Conservation (phyloP, 2,888 invertebrate species). For the Latrodectus elegans region DNA sequence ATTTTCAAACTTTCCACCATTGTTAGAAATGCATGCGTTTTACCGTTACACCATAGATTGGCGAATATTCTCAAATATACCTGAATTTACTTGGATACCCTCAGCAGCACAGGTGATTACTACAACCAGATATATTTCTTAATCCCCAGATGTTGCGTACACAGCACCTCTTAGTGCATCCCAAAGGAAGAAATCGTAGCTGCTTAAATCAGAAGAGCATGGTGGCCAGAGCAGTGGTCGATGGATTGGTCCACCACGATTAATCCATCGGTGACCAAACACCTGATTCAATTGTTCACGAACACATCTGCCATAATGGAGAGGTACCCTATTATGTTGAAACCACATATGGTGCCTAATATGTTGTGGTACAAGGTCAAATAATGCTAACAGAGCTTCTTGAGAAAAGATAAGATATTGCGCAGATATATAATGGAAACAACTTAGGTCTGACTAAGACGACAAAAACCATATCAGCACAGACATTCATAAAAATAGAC, state of each 20-base stretch:
- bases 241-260: not conserved
- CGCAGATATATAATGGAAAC: slow-evolving; percentile 13
- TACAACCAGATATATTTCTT: not conserved
- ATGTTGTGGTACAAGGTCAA: slow-evolving; percentile 21
- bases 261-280: slow-evolving; percentile 9
- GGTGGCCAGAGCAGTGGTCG: not conserved
- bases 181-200: not conserved
- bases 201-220: slow-evolving; percentile 10
- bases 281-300: not conserved
- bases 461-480: slow-evolving; percentile 4
- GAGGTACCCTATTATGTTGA: slow-evolving; percentile 10
- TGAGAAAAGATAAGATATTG: slow-evolving; percentile 36
- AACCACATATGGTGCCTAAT: slow-evolving; percentile 23
- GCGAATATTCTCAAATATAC: not conserved
- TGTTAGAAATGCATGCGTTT: not conserved
- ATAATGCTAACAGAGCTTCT: slow-evolving; percentile 9
- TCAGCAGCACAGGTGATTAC: slow-evolving; percentile 3
- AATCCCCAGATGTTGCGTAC: not conserved
- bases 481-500: slow-evolving; percentile 14
- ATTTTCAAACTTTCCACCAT: not conserved
- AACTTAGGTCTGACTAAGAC: not conserved
- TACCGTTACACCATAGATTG: not conserved
- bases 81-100: not conserved
- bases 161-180: not conserved
- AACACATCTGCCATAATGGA: not conserved